Percentiles rank a stretch among this genome's conserved stretches.
These are phyloP conservation scores for Pseudotriccus pelzelni DNA, from an alignment of 2,797 vertebrate genomes.

Conservation along the genomic window DNA sequence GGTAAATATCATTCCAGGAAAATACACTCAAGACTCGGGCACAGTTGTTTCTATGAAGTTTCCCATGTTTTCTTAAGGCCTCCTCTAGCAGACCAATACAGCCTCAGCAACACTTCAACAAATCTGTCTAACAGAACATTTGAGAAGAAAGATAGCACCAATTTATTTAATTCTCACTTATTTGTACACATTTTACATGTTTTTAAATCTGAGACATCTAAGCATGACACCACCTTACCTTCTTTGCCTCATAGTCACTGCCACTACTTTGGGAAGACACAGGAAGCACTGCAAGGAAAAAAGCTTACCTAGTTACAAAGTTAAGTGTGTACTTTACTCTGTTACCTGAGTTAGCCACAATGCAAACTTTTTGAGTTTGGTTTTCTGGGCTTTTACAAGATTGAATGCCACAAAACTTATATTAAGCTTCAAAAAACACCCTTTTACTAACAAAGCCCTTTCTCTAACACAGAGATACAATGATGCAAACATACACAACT, in stretches of 20 bases:
- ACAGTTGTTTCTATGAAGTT: not conserved
- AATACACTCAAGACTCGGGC: not conserved
- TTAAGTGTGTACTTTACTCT: accelerated
- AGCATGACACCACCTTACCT: constrained; percentile 36
- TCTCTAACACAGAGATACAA: not conserved
- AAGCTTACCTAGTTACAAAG: not conserved
- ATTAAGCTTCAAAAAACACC: not conserved
- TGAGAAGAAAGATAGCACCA: not conserved
- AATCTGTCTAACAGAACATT: not conserved
- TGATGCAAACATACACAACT: accelerated
- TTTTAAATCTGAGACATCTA: not conserved
- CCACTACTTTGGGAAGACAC: constrained; percentile 54
- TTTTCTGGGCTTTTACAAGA: not conserved
- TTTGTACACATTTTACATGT: accelerated
- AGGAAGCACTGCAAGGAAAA: constrained; percentile 71
- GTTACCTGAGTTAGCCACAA: too few relatives aligned
- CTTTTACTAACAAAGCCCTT: not conserved
- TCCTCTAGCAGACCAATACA: not conserved
- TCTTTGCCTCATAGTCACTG: constrained; percentile 17
- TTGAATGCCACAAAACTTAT: accelerated
- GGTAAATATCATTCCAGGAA: not conserved
- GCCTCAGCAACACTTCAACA: not conserved
- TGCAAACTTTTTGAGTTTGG: not conserved
- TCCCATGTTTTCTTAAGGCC: not conserved
- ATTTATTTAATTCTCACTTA: not conserved